Conservation (phyloP, 2,797 vertebrate genomes). For the Pogoniulus pusillus region DNA sequence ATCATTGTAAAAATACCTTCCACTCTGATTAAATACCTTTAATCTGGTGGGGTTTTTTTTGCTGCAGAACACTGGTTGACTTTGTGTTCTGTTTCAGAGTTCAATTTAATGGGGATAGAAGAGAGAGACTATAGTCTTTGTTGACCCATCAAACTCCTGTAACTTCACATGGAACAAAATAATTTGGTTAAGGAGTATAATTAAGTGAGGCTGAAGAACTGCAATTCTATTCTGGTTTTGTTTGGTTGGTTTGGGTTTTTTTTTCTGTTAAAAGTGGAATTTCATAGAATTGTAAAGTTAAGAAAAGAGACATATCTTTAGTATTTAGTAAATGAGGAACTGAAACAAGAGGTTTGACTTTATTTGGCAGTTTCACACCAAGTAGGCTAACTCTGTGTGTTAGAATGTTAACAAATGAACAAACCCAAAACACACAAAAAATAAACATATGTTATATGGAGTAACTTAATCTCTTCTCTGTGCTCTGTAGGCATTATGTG, state of each 20-base stretch:
- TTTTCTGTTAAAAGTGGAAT: not conserved
- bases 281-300: not conserved
- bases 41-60: not conserved
- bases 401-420: not conserved
- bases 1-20: not conserved
- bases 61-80: not conserved
- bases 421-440: no score
- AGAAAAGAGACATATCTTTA: not conserved
- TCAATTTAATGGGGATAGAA: not conserved
- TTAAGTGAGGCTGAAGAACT: not conserved
- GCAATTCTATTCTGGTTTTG: not conserved
- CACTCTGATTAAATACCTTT: no score
- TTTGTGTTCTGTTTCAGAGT: not conserved
- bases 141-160: not conserved
- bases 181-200: not conserved
- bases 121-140: not conserved
- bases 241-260: not conserved
- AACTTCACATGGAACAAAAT: not conserved
- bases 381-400: not conserved
- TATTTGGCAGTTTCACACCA: not conserved
- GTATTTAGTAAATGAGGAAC: not conserved
- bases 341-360: not conserved
- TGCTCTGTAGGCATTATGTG: not conserved
- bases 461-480: not conserved
- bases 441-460: not conserved